Evolutionary conservation across 2,888 invertebrate genomes (phyloP), one percentile per base, ranked within the genome.

Genomic region (Hyalella azteca): DNA sequence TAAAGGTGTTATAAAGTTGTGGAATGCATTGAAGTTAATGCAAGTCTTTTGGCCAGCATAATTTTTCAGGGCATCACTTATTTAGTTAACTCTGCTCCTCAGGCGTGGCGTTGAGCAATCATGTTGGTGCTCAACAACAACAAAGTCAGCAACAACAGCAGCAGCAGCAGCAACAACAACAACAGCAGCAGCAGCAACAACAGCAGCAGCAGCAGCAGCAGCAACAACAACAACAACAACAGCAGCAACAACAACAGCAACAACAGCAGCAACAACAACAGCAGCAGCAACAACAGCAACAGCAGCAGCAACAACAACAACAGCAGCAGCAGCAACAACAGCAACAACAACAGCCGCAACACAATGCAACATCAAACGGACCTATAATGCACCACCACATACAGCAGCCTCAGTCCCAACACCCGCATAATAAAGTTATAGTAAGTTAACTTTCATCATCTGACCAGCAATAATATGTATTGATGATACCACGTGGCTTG

Each of bases 31-130:
- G n/a, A n/a, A n/a, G n/a, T n/a, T n/a, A n/a, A n/a, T n/a, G n/a
- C n/a, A n/a, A n/a, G n/a, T n/a, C n/a, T n/a, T n/a, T n/a, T n/a
- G n/a, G n/a, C n/a, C n/a, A n/a, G n/a, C n/a, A n/a, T n/a, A n/a
- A n/a, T n/a, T n/a, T n/a, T n/a, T n/a, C n/a, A n/a, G n/a, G n/a
- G n/a, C n/a, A n/a, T n/a, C n/a, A n/a, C n/a, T n/a, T n/a, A n/a
- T n/a, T n/a, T n/a, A n/a, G n/a, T n/a, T n/a, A n/a, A n/a, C n/a
- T n/a, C n/a, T n/a, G n/a, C n/a, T n/a, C n/a, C n/a, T n/a, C n/a
- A n/a, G n/a, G 1, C 36, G 36, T 36, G 29, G 36, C 66, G 7
- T 29, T 66, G 29, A 66, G 89, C 88, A 83, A 85, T 88, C 82
- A 79, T 41, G 81, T 73, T 78, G 76, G 78, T 45, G 50, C 48